These are phyloP conservation scores for Pteromalus puparum DNA, from an alignment of 1,140 invertebrate species.

Conservation along the genomic window DNA sequence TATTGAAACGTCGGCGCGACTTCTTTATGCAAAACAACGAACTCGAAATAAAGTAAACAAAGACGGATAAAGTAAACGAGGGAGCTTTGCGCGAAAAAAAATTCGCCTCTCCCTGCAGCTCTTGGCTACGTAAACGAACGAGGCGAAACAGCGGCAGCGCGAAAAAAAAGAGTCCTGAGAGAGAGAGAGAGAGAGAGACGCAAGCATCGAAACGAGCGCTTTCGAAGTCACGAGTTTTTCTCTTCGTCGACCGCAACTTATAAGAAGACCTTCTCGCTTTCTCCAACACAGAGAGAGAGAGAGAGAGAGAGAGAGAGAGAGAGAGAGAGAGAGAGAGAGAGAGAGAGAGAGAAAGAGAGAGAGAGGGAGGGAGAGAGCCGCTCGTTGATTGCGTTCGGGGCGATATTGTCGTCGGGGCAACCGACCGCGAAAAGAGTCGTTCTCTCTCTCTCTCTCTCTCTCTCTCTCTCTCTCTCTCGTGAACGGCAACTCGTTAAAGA, in stretches of 20 bases:
- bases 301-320: no score
- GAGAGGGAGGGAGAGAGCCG: no score
- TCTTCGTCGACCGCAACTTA: not conserved
- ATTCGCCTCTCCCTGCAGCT: not conserved
- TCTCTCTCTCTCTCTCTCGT: not conserved
- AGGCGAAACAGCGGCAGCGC: not conserved
- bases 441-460: not conserved
- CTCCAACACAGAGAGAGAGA: no score
- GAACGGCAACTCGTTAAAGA: constrained; percentile 52
- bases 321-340: no score
- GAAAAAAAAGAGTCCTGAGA: not conserved
- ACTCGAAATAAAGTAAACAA: constrained; percentile 26
- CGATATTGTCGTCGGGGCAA: constrained; percentile 35
- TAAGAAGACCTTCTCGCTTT: not conserved
- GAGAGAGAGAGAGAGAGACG: not conserved
- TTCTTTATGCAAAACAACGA: constrained; percentile 25
- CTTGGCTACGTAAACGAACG: not conserved
- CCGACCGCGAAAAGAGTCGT: constrained; percentile 49
- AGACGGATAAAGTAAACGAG: not conserved
- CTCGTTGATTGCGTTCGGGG: constrained; percentile 39
- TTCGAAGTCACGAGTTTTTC: not conserved
- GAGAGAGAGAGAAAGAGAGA: no score
- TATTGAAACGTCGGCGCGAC: constrained; percentile 1
- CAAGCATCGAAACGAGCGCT: not conserved
- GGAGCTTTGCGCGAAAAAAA: not conserved